phyloP scores from a whole-genome alignment of 1,140 invertebrate species.

The Lepidurus apus region DNA sequence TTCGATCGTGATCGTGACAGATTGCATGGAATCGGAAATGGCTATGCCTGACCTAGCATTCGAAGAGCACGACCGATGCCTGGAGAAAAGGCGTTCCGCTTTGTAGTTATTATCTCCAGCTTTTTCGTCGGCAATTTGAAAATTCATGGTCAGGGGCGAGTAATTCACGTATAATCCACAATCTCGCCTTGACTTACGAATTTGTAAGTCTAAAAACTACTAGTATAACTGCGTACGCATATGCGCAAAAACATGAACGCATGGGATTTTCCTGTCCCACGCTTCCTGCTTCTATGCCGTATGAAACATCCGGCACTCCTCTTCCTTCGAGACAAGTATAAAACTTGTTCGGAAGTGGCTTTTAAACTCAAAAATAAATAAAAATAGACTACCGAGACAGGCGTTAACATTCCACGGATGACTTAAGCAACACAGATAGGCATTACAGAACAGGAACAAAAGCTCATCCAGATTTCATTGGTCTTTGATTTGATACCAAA shows the following conservation, averaged over 20 bases:
- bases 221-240: too few relatives aligned
- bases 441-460: background rate
- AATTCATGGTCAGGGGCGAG: background rate
- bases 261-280: background rate
- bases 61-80: background rate
- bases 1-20: background rate
- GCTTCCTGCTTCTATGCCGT: background rate
- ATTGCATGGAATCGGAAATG: slow-evolving; percentile 1
- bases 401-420: background rate
- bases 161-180: too few relatives aligned
- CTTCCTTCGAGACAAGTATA: background rate
- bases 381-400: background rate
- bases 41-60: slow-evolving; percentile 14
- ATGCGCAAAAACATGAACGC: background rate
- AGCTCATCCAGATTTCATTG: background rate
- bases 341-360: too few relatives aligned
- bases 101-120: background rate
- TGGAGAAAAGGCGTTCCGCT: background rate
- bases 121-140: background rate
- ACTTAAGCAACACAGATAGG: background rate
- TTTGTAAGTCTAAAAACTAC: too few relatives aligned
- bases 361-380: background rate
- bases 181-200: too few relatives aligned
- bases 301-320: background rate
- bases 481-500: background rate